Base-by-base conservation (phyloP, 2,888 invertebrate species). In the Pocota personata region DNA sequence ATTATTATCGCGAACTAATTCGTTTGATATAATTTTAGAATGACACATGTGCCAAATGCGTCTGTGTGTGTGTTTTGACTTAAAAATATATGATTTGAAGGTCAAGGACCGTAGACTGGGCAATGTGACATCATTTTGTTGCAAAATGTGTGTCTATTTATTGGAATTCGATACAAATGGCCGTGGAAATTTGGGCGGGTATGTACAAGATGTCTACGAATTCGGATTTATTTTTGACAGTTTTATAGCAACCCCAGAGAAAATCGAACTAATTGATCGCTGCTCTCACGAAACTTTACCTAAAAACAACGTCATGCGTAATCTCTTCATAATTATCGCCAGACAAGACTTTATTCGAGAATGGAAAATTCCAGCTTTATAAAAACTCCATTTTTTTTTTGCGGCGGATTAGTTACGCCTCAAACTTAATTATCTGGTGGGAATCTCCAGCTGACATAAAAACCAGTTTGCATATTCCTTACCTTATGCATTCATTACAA, bases 401-500 rank as follows among this genome's bases (percentile, higher is more conserved):
- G 12, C 19, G 48, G 1, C 21, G 10, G 48, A 48, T 21, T 19
- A 46, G 19, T 6, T 35, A 35, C 35, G 8, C 10, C 35, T 35
- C 10, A 35, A 35, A 35, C 10, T 10, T 35, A 35, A 35, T 35
- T 35, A 35, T 35, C 12, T 10, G 2, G 48, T 48, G 21, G 21
- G 48, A 48, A 21, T 48, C 48, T 7, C 48, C 48, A 48, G 48
- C 21, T 48, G 48, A 21, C 48, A 58, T 4, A 27, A 60, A n/a
- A 72, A 55, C 60, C 27, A 5, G 48, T 58, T 60, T 50, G 16
- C 2, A 24, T 58, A 30, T 14, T 57, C 21, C 24, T 2, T 8
- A 8, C 37, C 30, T 10, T 30, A 50, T 24, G 71, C 48, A 72
- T 72, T 58, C 10, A 48, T 71, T 71, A 27, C 2, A 60, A 50